Base-by-base conservation (phyloP, 2,888 invertebrate genomes). In the Yponomeuta cagnagella region DNA sequence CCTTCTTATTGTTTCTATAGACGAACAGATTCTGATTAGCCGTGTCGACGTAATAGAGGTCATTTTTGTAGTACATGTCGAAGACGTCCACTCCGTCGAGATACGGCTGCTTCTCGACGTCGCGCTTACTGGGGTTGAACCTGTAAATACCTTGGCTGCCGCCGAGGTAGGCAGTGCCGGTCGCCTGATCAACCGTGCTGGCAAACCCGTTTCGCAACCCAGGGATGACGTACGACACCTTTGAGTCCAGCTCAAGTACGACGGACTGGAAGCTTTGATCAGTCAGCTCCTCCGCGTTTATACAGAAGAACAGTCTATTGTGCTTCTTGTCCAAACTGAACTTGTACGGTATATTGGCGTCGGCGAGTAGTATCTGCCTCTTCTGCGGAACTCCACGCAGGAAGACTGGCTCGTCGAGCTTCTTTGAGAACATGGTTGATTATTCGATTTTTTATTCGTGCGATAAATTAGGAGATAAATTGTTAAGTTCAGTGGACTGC, bases 191-290 rank as follows among this genome's bases (percentile, higher is more conserved):
- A n/a, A 86, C 80, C 10, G 88, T 84, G 74, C 84, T 85, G 10
- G 87, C 85, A 64, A 83, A 88, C 9, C 88, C 88, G 73, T 88
- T 86, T 30, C 82, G 80, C 71, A 88, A 83, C 72, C 82, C 79
- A 58, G 84, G 83, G 71, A 87, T 77, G 67, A 87, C 74, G 43
- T 76, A 74, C 23, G 80, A 73, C 33, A 73, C 70, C 30, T 79
- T 80, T 66, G 78, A 79, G 67, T 80, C 76, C 30, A 87, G 78
- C 73, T 85, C 79, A n/a, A 87, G 75, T 48, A 80, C 73, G 30
- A 82, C 87, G 9, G 80, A 82, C 73, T 85, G 84, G 73, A 88
- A 88, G 75, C 86, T 87, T 79, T 87, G 86, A 70, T 85, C 80
- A 0, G 84, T 83, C 76, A 82, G 85, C 71, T 87, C 83, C 70